Evolutionary conservation across 2,888 invertebrate species (phyloP), one percentile per base, ranked within the genome.

Genomic region (Drosophila meridiana): DNA sequence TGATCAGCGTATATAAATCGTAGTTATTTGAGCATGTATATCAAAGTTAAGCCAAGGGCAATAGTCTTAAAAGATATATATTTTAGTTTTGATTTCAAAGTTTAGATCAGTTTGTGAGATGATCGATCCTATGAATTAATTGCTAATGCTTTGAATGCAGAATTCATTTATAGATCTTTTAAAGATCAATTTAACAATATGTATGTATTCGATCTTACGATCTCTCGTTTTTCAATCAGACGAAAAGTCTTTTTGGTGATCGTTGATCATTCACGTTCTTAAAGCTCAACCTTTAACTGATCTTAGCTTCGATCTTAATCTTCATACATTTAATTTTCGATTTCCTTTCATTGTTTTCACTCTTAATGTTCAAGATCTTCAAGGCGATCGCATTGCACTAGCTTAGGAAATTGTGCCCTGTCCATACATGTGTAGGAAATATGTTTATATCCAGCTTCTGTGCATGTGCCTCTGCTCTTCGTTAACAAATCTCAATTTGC

Each of bases 301-400:
- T 38, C 11, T 13, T 38, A 38, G 38, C 4, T 38, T 13, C 13
- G 47, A 48, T 48, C 14, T 26, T 9, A 5, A 11, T 28, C 14
- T 28, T 47, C 3, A 26, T 28, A 20, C 20, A 20, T 20, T 20
- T 20, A 20, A 20, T 20, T 47, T 1, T 14, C 0, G 14, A 4
- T 2, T 48, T 48, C 14, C 13, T 14, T 30, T 13, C 8, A 26
- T n/a, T 30, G 5, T 0, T 30, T n/a, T 8, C 5, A 38, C 14
- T 2, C 3, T 56, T n/a, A 42, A 11, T 30, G 2, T 34, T 32
- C 3, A 28, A 28, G 38, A 50, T 68, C 40, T 30, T 50, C 42
- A n/a, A 28, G 13, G 9, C 64, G 61, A 79, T 75, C 80, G 70
- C 59, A 68, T 48, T 75, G 67, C 79, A 67, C 61, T 65, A 20